These are phyloP conservation scores for Sebastes minor DNA, from an alignment of 2,797 vertebrate species.

Conservation along the genomic window DNA sequence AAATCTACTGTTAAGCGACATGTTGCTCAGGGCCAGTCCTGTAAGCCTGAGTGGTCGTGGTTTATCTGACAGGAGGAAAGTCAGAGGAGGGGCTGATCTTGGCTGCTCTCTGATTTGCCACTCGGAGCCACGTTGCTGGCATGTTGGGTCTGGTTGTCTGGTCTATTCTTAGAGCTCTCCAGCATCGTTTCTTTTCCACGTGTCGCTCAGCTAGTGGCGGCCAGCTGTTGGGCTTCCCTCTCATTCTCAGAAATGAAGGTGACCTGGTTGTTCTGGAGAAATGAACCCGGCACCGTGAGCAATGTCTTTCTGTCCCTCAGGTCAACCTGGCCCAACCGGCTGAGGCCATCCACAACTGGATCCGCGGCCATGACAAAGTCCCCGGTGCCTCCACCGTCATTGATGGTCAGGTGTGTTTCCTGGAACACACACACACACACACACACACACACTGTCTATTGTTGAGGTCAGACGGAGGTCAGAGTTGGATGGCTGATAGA, in stretches of 20 bases:
- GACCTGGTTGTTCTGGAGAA: neutral
- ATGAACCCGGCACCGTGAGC: neutral
- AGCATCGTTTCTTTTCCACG: neutral
- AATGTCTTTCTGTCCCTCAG: slow-evolving; percentile 66
- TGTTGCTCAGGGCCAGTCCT: neutral
- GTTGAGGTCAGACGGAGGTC: no score
- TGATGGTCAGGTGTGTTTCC: slow-evolving; percentile 85
- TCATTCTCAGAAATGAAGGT: slow-evolving; percentile 30
- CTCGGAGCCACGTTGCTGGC: slow-evolving; percentile 10
- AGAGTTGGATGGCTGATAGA: no score
- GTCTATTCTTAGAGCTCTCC: slow-evolving; percentile 60
- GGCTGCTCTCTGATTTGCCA: slow-evolving; percentile 27
- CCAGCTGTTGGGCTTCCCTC: slow-evolving; percentile 42
- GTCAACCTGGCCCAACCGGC: slow-evolving; percentile 89
- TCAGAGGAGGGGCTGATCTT: neutral
- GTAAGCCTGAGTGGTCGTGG: neutral
- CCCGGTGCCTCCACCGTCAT: slow-evolving; percentile 93
- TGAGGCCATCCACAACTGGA: slow-evolving; percentile 93
- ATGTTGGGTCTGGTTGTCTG: neutral
- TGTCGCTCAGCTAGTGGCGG: neutral
- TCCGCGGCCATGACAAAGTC: slow-evolving; percentile 97
- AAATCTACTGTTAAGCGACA: neutral
- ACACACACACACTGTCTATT: no score
- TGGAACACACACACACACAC: neutral
- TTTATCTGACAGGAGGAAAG: neutral